phyloP scores from a whole-genome alignment of 2,797 vertebrate species.

The Philypnodon macrostomus region DNA sequence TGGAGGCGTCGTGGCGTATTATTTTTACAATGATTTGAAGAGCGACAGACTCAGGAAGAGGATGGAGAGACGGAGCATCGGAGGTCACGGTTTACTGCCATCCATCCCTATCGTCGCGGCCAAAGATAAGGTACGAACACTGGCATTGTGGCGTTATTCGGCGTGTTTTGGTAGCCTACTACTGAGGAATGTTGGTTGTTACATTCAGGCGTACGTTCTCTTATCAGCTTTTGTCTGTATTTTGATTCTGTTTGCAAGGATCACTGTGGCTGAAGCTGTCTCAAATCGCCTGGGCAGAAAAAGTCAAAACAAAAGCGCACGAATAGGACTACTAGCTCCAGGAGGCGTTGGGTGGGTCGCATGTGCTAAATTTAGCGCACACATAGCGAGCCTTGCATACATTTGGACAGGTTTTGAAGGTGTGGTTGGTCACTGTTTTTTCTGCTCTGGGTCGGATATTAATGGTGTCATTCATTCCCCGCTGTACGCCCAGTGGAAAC shows the following conservation, averaged over 20 bases:
- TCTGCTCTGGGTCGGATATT: slow-evolving; percentile 17
- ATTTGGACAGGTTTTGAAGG: slow-evolving; percentile 5
- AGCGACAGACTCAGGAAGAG: slow-evolving; percentile 43
- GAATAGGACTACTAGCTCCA: background rate
- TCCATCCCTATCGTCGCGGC: slow-evolving; percentile 70
- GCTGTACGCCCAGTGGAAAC: slow-evolving; percentile 53
- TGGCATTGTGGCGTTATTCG: too few species aligned
- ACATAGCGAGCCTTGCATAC: background rate
- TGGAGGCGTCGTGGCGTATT: slow-evolving; percentile 69
- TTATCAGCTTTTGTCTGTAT: background rate
- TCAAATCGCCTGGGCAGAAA: background rate
- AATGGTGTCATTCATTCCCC: slow-evolving; percentile 49
- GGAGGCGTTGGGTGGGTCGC: background rate
- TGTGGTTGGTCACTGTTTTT: slow-evolving; percentile 5
- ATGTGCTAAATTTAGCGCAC: slow-evolving; percentile 1
- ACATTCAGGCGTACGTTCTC: background rate
- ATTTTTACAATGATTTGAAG: slow-evolving; percentile 51
- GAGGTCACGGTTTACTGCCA: slow-evolving; percentile 48
- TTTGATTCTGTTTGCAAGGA: slow-evolving; percentile 22
- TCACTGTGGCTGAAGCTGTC: slow-evolving; percentile 4
- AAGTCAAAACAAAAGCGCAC: background rate
- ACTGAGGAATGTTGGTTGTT: too few species aligned
- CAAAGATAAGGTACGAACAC: slow-evolving; percentile 74
- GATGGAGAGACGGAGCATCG: slow-evolving; percentile 51
- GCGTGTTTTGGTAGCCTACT: too few species aligned